These are phyloP conservation scores for Papilio machaon DNA, from an alignment of 1,140 invertebrate genomes.

Conservation along the genomic window DNA sequence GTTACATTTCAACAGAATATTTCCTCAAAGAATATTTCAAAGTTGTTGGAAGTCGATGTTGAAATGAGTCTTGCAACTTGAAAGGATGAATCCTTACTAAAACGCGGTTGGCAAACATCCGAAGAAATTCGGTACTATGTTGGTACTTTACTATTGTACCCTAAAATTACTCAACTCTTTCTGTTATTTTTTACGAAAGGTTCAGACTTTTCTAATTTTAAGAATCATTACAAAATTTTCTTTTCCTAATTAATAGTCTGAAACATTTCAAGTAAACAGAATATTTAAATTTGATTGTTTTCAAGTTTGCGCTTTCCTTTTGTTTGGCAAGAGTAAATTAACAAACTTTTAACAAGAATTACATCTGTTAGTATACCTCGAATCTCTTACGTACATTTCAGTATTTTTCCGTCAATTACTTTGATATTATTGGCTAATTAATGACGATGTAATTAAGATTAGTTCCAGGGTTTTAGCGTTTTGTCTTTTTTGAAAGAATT, in stretches of 20 bases:
- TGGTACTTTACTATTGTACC: conserved; percentile 48
- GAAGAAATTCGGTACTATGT: conserved; percentile 55
- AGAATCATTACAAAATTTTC: not conserved
- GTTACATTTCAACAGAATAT: not conserved
- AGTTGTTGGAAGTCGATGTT: conserved; percentile 59
- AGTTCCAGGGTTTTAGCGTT: no score
- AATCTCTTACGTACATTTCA: not conserved
- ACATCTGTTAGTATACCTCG: not conserved
- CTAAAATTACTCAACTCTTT: conserved; percentile 39
- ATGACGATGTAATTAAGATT: not conserved
- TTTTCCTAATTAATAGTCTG: not conserved
- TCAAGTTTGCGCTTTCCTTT: not conserved
- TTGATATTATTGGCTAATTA: not conserved
- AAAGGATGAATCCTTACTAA: conserved; percentile 65
- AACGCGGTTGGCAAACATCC: conserved; percentile 71
- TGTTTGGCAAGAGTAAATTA: not conserved
- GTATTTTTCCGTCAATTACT: not conserved
- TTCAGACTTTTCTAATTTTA: not conserved
- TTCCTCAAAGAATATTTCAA: conserved; percentile 29
- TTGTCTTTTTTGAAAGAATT: no score
- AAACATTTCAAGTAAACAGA: not conserved
- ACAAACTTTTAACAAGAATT: conserved; percentile 1
- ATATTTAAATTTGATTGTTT: not conserved
- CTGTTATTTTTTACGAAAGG: conserved; percentile 2
- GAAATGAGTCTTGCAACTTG: conserved; percentile 47